phyloP scores from a whole-genome alignment of 2,797 vertebrate genomes.

The Melanotaenia nigrans region DNA sequence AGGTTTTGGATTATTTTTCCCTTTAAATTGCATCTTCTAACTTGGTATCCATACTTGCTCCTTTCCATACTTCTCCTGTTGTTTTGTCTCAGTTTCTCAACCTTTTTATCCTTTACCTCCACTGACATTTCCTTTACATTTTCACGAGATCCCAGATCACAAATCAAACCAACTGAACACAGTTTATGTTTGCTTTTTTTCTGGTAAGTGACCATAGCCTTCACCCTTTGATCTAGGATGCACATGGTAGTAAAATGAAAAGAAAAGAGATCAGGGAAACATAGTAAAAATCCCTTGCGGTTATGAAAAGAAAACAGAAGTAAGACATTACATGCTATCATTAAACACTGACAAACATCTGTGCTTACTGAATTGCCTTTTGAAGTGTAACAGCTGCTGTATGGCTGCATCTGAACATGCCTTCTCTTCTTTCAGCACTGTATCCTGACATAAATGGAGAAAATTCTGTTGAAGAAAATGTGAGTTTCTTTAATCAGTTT shows the following conservation, averaged over 20 bases:
- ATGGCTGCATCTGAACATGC: slow-evolving; percentile 26
- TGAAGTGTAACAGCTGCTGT: slow-evolving; percentile 45
- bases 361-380: slow-evolving; percentile 43
- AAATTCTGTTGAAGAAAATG: slow-evolving; percentile 60
- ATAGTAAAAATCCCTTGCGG: slow-evolving; percentile 32
- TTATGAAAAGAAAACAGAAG: slow-evolving; percentile 54
- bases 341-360: slow-evolving; percentile 54
- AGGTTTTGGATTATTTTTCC: background rate
- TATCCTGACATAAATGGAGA: slow-evolving; percentile 53
- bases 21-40: background rate
- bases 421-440: slow-evolving; percentile 53
- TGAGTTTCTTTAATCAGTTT: slow-evolving; percentile 55
- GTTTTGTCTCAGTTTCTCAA: background rate
- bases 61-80: background rate
- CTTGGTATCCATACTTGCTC: slow-evolving; percentile 1
- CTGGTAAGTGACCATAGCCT: slow-evolving; percentile 25
- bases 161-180: slow-evolving; percentile 36
- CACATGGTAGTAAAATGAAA: slow-evolving; percentile 44
- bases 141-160: slow-evolving; percentile 17
- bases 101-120: slow-evolving; percentile 29
- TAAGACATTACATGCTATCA: slow-evolving; percentile 20
- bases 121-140: background rate
- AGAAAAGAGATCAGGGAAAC: slow-evolving; percentile 35
- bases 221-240: slow-evolving; percentile 62
- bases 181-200: slow-evolving; percentile 31